Evolutionary conservation across 2,113 vertebrate species (phyloP), one percentile per base, ranked within the genome.

Genomic region (Poeciliopsis occidentalis): DNA sequence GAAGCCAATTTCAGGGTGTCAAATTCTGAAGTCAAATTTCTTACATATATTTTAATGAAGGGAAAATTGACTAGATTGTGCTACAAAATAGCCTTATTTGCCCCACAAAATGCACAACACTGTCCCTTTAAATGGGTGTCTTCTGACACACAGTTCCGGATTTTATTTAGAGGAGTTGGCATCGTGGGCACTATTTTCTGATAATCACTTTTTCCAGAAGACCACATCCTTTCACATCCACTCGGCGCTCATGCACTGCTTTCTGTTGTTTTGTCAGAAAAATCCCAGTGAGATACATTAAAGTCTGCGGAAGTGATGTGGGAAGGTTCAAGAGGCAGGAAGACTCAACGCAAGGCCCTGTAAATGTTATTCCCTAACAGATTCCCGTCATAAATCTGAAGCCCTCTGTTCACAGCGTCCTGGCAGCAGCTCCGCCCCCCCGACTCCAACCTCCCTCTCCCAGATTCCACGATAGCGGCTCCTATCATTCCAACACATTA

Each of bases 401-500:
- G 64, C 68, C 67, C 2, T 37, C 0, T 26, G 78, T 85, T 81
- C 81, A 71, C 72, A 79, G 85, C 86, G 67, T 60, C 69, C 77
- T 51, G 71, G 78, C 62, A 60, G 85, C 71, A 37, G 51, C 84
- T 72, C 67, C 34, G 1, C 8, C 34, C 84, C 8, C 73, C 66
- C 73, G 4, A 4, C 60, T 83, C 70, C 66, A 27, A 27, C 29
- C 8, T 71, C 66, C 73, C 17, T 4, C 60, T 74, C 67, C 71
- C 66, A 80, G 32, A 79, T 79, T 85, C 80, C 83, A 83, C 87
- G 78, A 64, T 19, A 7, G 61, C 39, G 51, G 51, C 78, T 44
- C 37, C 81, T 89, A 83, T 91, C 84, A 73, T 57, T 67, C 69
- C 77, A 8, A 0, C 72, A 4, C 12, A 81, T 90, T 91, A 91